phyloP scores from a whole-genome alignment of 1,140 invertebrate genomes.

The Daktulosphaira vitifoliae region DNA sequence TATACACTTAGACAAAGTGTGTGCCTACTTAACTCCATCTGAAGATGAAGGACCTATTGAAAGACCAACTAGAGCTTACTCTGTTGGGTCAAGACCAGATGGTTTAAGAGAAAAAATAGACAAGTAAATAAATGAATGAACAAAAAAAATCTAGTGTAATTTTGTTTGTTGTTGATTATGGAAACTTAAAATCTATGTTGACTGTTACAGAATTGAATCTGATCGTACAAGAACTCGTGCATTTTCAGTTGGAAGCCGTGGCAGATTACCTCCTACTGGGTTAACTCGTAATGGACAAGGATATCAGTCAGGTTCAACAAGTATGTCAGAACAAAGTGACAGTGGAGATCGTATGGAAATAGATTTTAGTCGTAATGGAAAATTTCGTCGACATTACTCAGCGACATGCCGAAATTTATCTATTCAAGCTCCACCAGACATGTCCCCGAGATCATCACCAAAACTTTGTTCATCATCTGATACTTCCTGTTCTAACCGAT shows the following conservation, averaged over 20 bases:
- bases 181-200: background rate
- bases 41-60: conserved; percentile 50
- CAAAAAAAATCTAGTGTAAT: background rate
- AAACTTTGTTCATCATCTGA: conserved; percentile 35
- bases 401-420: conserved; percentile 15
- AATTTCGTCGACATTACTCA: conserved; percentile 18
- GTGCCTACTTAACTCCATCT: conserved; percentile 51
- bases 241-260: conserved; percentile 53
- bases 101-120: conserved; percentile 36
- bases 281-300: conserved; percentile 16
- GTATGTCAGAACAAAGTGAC: conserved; percentile 54
- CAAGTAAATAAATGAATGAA: conserved; percentile 29
- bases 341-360: conserved; percentile 73
- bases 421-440: conserved; percentile 36
- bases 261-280: conserved; percentile 15
- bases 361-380: conserved; percentile 52
- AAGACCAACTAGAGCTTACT: conserved; percentile 69
- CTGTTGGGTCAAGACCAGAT: conserved; percentile 72
- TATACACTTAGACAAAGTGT: conserved; percentile 58
- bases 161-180: background rate
- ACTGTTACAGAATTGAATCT: conserved; percentile 42
- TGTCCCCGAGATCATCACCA: conserved; percentile 38
- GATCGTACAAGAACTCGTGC: conserved; percentile 50
- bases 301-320: conserved; percentile 45
- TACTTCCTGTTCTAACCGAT: background rate